Percentiles rank a stretch among this genome's conserved stretches.
These are phyloP conservation scores for Tenebrio molitor DNA, from an alignment of 1,140 invertebrate genomes.

Conservation along the genomic window DNA sequence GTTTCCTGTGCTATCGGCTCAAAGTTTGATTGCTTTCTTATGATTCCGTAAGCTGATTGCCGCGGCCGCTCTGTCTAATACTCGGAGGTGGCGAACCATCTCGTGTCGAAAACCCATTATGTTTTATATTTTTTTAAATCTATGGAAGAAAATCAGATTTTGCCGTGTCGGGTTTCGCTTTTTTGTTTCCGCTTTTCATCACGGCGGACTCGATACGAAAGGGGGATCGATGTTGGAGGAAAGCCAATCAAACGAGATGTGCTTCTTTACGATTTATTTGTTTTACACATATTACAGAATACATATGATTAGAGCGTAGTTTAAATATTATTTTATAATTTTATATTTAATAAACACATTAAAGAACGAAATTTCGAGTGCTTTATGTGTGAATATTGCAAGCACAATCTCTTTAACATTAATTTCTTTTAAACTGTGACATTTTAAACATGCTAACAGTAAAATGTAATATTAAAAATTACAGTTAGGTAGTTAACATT, in stretches of 20 bases:
- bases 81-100: not conserved
- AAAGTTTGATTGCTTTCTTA: slow-evolving; percentile 32
- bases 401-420: slow-evolving; percentile 39
- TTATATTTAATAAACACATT: slow-evolving; percentile 42
- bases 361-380: slow-evolving; percentile 41
- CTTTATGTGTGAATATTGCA: slow-evolving; percentile 42
- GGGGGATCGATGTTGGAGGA: not conserved
- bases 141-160: slow-evolving; percentile 4
- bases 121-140: slow-evolving; percentile 32
- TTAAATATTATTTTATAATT: slow-evolving; percentile 44
- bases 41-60: slow-evolving; percentile 16
- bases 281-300: slow-evolving; percentile 47
- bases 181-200: slow-evolving; percentile 10
- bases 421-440: slow-evolving; percentile 39
- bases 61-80: not conserved
- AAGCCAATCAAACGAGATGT: slow-evolving; percentile 13
- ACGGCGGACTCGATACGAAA: not conserved
- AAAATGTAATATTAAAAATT: slow-evolving; percentile 48
- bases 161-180: slow-evolving; percentile 11
- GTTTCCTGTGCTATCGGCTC: slow-evolving; percentile 25
- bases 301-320: slow-evolving; percentile 47
- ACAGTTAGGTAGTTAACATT: slow-evolving; percentile 44
- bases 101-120: slow-evolving; percentile 12
- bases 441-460: slow-evolving; percentile 44
- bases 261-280: slow-evolving; percentile 42